Conservation (phyloP, 2,797 vertebrate species). For the Rhincodon typus region DNA sequence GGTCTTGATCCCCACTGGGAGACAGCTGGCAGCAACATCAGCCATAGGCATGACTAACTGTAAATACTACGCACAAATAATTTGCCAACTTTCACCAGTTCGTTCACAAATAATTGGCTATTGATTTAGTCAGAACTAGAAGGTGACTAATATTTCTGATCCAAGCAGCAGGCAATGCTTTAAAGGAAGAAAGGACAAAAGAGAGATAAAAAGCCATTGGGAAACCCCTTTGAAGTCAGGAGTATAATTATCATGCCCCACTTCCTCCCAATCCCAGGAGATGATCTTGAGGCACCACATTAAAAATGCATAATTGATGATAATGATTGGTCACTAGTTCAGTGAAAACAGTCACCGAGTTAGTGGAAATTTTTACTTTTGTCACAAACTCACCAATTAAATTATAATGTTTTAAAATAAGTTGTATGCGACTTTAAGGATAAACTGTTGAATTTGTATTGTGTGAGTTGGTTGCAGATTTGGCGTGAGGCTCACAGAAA, state of each 20-base stretch:
- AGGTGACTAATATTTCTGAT: neutral
- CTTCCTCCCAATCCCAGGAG: no score
- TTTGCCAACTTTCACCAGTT: neutral
- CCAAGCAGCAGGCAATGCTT: neutral
- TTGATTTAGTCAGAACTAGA: neutral
- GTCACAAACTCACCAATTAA: neutral
- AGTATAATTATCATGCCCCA: neutral
- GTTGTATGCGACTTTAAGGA: neutral
- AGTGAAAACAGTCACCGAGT: neutral
- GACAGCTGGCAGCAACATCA: neutral
- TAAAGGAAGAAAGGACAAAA: neutral
- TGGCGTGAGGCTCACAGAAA: neutral
- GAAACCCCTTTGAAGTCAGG: neutral
- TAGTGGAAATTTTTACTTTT: neutral
- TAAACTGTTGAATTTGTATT: neutral
- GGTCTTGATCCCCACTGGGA: no score
- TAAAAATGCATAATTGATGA: neutral
- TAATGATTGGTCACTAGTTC: neutral
- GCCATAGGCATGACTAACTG: neutral
- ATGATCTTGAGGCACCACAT: neutral
- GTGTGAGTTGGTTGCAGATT: neutral
- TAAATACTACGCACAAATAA: neutral
- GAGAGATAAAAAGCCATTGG: neutral
- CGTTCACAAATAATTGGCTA: neutral
- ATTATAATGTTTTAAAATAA: neutral